These are phyloP conservation scores for Chrysotoxum bicinctum DNA, from an alignment of 2,888 invertebrate genomes.

Conservation along the genomic window DNA sequence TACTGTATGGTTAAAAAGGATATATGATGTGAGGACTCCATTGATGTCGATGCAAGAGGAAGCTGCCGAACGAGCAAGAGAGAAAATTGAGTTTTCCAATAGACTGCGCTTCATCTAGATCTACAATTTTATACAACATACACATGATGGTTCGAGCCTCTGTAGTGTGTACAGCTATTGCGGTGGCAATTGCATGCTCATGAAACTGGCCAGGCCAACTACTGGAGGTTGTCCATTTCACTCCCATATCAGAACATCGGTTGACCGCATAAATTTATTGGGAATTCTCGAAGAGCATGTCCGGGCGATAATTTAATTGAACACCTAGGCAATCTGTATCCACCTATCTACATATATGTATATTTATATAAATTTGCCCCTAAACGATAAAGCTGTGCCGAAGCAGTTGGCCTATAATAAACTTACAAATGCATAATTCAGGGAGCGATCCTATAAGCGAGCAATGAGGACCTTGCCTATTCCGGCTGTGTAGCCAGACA, in stretches of 20 bases:
- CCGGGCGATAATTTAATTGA: constrained; percentile 69
- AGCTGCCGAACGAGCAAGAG: constrained; percentile 11
- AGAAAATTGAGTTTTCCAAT: constrained; percentile 71
- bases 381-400: constrained; percentile 31
- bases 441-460: constrained; percentile 5
- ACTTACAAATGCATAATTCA: constrained; percentile 62
- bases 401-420: constrained; percentile 48
- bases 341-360: neutral
- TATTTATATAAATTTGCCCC: constrained; percentile 16
- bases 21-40: neutral
- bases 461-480: constrained; percentile 1
- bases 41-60: constrained; percentile 11
- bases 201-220: neutral
- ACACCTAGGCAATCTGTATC: constrained; percentile 55
- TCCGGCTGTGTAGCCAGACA: neutral
- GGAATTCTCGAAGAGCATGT: constrained; percentile 67
- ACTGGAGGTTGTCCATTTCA: constrained; percentile 24
- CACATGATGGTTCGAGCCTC: neutral
- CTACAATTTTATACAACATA: neutral
- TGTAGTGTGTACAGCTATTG: neutral
- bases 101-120: constrained; percentile 63
- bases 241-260: constrained; percentile 57
- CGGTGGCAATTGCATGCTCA: neutral
- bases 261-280: constrained; percentile 71
- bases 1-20: neutral